Evolutionary conservation across 2,797 vertebrate genomes (phyloP), one percentile per base, ranked within the genome.

Genomic region (Brachymystax lenok): DNA sequence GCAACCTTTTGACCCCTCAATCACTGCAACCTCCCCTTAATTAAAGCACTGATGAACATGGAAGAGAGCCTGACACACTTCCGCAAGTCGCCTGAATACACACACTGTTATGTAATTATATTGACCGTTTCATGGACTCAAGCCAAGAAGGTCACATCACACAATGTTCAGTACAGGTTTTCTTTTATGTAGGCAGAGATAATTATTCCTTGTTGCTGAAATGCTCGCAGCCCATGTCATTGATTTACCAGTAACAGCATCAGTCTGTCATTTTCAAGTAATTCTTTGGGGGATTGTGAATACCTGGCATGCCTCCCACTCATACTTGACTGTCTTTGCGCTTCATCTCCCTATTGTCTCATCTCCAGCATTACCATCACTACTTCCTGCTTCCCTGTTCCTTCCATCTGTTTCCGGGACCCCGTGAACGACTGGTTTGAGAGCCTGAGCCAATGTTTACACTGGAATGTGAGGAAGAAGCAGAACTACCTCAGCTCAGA

Each of bases 381-480:
- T 0, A 95, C 95, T 54, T 95, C 95, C 82, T 95, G 94, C 90
- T 95, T 93, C 79, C 94, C 94, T 0, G 92, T 95, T 79, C 95
- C 95, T 1, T 95, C 94, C n/a, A 95, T 95, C 85, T 95, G 94
- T 75, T 95, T 95, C 85, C 93, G 93, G 56, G 94, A 95, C 82
- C 94, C 94, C 17, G 95, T 95, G 73, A 94, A 95, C 7, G 95
- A 95, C 89, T 95, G 95, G 95, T 95, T 95, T 7, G 94, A 95
- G 86, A 95, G 95, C 83, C 88, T 95, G 83, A 93, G 94, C 1
- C 87, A 95, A 85, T 95, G 95, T 89, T 91, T 95, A 12, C 95
- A 95, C 92, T 95, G 95, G 95, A 95, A 95, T 24, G 93, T 95
- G 79, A 93, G 95, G 79, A 95, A 95, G 89, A 95, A 94, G 87